Evolutionary conservation across 2,888 invertebrate genomes (phyloP).

Genomic region (Pterobdella sp.): DNA sequence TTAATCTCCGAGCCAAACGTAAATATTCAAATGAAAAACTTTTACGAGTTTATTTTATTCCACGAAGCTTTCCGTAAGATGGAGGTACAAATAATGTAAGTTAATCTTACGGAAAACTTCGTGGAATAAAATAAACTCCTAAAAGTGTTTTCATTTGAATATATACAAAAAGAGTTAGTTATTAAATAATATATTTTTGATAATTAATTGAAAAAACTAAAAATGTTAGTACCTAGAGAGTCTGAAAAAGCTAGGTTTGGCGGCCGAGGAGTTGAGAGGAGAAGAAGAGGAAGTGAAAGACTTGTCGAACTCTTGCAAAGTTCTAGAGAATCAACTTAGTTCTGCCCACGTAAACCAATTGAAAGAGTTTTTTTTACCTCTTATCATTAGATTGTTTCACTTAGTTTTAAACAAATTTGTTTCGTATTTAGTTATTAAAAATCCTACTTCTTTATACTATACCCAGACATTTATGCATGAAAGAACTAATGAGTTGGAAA

Average conservation of each 20-base stretch:
- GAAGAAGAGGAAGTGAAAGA: constrained; percentile 21
- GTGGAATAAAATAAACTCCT: too few species aligned
- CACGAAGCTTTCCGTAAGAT: too few species aligned
- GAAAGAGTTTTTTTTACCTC: neutral
- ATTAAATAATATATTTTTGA: too few species aligned
- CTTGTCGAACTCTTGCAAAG: constrained; percentile 7
- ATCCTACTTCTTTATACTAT: neutral
- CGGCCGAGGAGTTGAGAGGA: constrained; percentile 19
- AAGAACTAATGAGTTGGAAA: constrained; percentile 13
- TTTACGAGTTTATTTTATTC: too few species aligned
- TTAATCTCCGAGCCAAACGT: too few species aligned
- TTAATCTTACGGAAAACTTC: too few species aligned
- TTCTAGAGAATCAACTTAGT: constrained; percentile 3
- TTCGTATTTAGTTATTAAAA: neutral
- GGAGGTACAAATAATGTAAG: too few species aligned
- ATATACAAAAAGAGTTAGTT: too few species aligned
- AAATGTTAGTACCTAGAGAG: constrained; percentile 16
- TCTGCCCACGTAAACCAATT: neutral
- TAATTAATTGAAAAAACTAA: too few species aligned
- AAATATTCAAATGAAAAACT: too few species aligned
- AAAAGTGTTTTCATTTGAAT: too few species aligned
- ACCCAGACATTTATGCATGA: neutral
- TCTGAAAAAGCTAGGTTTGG: constrained; percentile 14
- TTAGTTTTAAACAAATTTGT: neutral
- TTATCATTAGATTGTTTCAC: neutral